Evolutionary conservation across 2,888 invertebrate species (phyloP).

Genomic region (Leptopilina syphax): DNA sequence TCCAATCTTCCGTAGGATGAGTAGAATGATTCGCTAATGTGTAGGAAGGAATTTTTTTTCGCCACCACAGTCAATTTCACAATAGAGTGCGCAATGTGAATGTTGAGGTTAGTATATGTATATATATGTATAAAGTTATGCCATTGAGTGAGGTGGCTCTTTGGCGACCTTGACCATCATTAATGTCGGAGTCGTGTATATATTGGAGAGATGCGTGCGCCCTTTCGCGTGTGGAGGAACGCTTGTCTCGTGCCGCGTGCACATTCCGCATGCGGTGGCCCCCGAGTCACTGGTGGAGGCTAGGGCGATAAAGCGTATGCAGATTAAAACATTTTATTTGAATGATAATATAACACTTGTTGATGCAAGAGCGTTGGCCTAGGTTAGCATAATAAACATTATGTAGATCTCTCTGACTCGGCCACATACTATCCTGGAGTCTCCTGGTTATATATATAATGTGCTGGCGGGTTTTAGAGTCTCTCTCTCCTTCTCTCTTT

Average conservation of each 20-base stretch:
- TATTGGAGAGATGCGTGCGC: constrained; percentile 53
- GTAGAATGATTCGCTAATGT: no score
- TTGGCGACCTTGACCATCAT: constrained; percentile 62
- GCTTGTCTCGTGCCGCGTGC: constrained; percentile 71
- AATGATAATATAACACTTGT: constrained; percentile 77
- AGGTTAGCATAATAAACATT: constrained; percentile 77
- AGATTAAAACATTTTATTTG: constrained; percentile 77
- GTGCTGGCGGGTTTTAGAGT: neutral
- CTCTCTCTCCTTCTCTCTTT: neutral
- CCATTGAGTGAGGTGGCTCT: constrained; percentile 50
- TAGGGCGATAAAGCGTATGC: constrained; percentile 76
- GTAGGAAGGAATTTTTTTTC: no score
- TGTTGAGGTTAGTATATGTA: no score
- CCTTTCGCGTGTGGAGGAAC: constrained; percentile 63
- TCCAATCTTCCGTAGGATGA: neutral
- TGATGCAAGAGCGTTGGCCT: constrained; percentile 76
- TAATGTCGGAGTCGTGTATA: constrained; percentile 57
- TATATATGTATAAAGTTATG: neutral
- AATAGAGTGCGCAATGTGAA: no score
- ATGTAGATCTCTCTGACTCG: constrained; percentile 69
- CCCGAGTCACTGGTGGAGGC: constrained; percentile 59
- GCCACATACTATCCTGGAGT: constrained; percentile 52
- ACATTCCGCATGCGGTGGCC: constrained; percentile 71
- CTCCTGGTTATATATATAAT: neutral
- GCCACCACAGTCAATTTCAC: no score